These are phyloP conservation scores for Epizoanthus illoricatus DNA, from an alignment of 92 coral and sea anemone genomes.

Conservation along the genomic window DNA sequence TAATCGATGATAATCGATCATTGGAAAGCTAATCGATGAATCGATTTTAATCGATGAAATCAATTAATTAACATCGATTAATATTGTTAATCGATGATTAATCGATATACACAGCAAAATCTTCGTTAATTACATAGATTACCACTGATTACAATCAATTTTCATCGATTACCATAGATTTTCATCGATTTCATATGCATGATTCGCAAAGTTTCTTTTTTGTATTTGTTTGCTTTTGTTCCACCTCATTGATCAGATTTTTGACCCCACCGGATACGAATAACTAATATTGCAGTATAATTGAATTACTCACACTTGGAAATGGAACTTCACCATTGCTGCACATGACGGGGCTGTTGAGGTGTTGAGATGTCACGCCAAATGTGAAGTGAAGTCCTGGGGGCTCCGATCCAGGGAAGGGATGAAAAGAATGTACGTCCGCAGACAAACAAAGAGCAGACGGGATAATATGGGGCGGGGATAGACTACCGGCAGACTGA, in stretches of 20 bases:
- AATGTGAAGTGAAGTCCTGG: too few species aligned
- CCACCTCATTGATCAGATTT: slow-evolving; percentile 16
- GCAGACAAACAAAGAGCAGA: too few species aligned
- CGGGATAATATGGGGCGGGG: too few species aligned
- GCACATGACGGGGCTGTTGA: too few species aligned
- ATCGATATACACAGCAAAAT: slow-evolving; percentile 9
- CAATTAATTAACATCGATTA: slow-evolving; percentile 7
- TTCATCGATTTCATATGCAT: slow-evolving; percentile 19
- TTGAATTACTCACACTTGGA: too few species aligned
- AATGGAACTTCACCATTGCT: too few species aligned
- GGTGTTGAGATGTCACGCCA: too few species aligned
- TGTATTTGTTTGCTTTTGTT: neutral
- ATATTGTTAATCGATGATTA: slow-evolving; percentile 19
- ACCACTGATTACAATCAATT: too few species aligned
- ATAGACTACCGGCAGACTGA: too few species aligned
- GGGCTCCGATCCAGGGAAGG: too few species aligned
- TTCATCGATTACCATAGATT: slow-evolving; percentile 11
- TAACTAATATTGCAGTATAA: neutral
- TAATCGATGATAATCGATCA: neutral
- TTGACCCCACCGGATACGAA: slow-evolving; percentile 9
- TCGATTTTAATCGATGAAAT: neutral
- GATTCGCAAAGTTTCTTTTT: neutral
- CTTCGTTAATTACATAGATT: slow-evolving; percentile 17
- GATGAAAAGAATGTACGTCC: too few species aligned
- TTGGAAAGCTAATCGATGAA: neutral